phyloP scores from a whole-genome alignment of 2,888 invertebrate species.

The Heliconius erato region DNA sequence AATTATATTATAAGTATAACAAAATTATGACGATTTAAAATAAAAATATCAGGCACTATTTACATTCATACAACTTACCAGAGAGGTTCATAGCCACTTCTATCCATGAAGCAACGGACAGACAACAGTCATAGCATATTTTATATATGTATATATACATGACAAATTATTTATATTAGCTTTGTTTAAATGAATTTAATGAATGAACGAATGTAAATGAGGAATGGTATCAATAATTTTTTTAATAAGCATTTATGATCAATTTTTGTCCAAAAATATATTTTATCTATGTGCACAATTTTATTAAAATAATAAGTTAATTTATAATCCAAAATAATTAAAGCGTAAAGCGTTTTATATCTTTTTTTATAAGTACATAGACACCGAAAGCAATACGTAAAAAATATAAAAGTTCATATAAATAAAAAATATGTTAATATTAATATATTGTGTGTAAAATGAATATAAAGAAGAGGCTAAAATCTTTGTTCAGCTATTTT shows the following conservation, averaged over 20 bases:
- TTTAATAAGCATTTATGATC: background rate
- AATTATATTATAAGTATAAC: background rate
- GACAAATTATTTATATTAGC: conserved; percentile 6
- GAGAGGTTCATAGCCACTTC: conserved; percentile 57
- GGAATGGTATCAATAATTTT: background rate
- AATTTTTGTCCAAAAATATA: background rate
- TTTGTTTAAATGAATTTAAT: background rate
- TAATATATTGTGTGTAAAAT: too few relatives aligned
- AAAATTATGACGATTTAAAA: background rate
- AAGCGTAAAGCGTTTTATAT: too few relatives aligned
- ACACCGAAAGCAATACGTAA: background rate
- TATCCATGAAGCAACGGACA: conserved; percentile 56
- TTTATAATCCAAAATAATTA: too few relatives aligned
- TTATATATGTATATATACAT: conserved; percentile 27
- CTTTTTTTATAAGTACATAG: background rate
- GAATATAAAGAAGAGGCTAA: too few relatives aligned
- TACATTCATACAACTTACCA: conserved; percentile 53
- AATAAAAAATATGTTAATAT: too few relatives aligned
- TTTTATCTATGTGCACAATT: background rate
- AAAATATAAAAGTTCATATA: background rate
- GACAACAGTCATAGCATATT: conserved; percentile 48
- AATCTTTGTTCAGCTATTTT: too few relatives aligned
- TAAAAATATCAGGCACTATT: conserved; percentile 28
- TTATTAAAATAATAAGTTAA: too few relatives aligned
- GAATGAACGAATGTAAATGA: background rate